Base-by-base conservation (phyloP, 2,113 vertebrate species). In the Phylloscopus whistleri region DNA sequence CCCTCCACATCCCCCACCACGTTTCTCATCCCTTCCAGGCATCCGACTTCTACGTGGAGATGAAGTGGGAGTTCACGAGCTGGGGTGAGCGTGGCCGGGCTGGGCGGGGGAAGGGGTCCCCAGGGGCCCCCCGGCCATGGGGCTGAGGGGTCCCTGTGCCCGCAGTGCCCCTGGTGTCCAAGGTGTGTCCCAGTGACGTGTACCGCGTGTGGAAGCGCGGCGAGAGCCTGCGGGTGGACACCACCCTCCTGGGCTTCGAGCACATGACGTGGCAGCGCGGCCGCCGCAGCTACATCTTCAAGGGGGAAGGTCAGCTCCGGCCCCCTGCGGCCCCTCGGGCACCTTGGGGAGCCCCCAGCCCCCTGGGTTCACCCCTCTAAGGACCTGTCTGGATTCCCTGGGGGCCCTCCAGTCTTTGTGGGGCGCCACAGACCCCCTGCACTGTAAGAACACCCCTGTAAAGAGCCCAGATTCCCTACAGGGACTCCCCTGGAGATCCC, bases 61-160 rank as follows among this genome's bases (percentile, higher is more conserved):
- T 99, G 99, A 99, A 99, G 90, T 99, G 99, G 99, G 99, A 99
- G 94, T 99, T 99, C 96, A 99, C 99, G 46, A 99, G 99, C 96
- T 99, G 99, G 99, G 99, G 99, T 99, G 97, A 99, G 98, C 92
- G 3, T 53, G 78, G 77, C 33, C 0, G 7, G 68, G 53, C 69
- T 37, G 31, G 59, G 43, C 1, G 0, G 49, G 51, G 19, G 0
- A 0, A 10, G n/a, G 22, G 11, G 11, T 68, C 44, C 31, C 53
- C 73, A 2, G 73, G 17, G 18, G 0, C 7, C 11, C 10, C 30
- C 35, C 2, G 0, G 48, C 30, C 3, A 0, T 4, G 21, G 16
- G 2, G 2, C 81, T 92, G 78, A 96, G 2, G 27, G 20, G 7
- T 14, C 3, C 1, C 7, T 8, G 24, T 43, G 21, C 73, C 90